Percentiles rank a stretch among this genome's conserved stretches.
Conservation (phyloP, 2,888 invertebrate species). For the Drepana falcataria region DNA sequence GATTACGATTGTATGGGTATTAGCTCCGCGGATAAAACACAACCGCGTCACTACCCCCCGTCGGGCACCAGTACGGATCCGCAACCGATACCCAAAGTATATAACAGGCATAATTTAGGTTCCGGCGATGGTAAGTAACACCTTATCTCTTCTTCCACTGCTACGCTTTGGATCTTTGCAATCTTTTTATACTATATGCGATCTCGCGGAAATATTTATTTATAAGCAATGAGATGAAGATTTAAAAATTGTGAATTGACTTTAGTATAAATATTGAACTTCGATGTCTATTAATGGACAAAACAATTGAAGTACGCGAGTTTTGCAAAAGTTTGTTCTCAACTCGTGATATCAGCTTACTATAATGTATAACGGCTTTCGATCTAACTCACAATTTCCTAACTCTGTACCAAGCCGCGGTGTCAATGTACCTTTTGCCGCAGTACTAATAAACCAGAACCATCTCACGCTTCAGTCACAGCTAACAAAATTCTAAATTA, state of each 20-base stretch:
- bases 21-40: constrained; percentile 44
- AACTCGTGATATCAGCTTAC: constrained; percentile 4
- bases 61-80: constrained; percentile 52
- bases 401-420: constrained; percentile 8
- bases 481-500: constrained; percentile 77
- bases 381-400: constrained; percentile 22
- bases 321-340: neutral
- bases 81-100: constrained; percentile 51
- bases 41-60: constrained; percentile 45
- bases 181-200: constrained; percentile 23
- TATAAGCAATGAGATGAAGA: constrained; percentile 18
- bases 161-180: constrained; percentile 34
- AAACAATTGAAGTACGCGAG: neutral
- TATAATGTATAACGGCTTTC: constrained; percentile 21
- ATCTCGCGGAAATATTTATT: constrained; percentile 29
- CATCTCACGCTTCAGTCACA: constrained; percentile 73
- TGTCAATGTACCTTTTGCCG: constrained; percentile 28
- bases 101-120: constrained; percentile 61
- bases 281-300: neutral
- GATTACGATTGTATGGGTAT: constrained; percentile 49
- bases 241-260: too few species aligned
- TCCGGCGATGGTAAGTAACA: constrained; percentile 64
- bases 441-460: constrained; percentile 61
- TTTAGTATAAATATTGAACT: neutral
- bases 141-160: constrained; percentile 21